Evolutionary conservation across 2,888 invertebrate genomes (phyloP).

Genomic region (Cheilosia variabilis): DNA sequence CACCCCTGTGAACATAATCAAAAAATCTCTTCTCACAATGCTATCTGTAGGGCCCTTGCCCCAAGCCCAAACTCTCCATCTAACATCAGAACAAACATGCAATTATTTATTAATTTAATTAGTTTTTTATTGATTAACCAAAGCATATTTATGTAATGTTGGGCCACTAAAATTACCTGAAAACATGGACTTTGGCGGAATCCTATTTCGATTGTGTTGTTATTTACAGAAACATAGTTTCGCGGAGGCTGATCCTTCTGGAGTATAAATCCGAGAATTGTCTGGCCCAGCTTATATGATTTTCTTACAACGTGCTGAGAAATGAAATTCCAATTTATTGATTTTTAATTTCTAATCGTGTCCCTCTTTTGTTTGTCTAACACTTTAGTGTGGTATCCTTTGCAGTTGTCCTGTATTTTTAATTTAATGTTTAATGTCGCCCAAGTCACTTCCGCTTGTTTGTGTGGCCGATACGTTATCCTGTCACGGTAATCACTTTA

Average conservation of each 20-base stretch:
- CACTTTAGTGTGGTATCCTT: not conserved
- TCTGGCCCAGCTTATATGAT: conserved; percentile 65
- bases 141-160: not conserved
- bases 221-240: conserved; percentile 66
- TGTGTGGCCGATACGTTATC: not conserved
- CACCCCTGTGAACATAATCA: no score
- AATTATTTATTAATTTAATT: conserved; percentile 27
- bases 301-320: conserved; percentile 10
- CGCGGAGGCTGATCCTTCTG: conserved; percentile 61
- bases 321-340: conserved; percentile 42
- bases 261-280: conserved; percentile 71
- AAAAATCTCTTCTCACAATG: no score
- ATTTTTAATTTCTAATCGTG: conserved; percentile 5
- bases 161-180: conserved; percentile 75
- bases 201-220: conserved; percentile 77
- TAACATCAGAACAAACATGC: conserved; percentile 16
- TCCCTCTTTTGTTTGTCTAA: not conserved
- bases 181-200: conserved; percentile 79
- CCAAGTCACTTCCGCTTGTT: conserved; percentile 14
- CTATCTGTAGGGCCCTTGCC: no score
- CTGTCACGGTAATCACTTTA: conserved; percentile 24
- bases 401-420: not conserved
- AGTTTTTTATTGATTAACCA: conserved; percentile 34
- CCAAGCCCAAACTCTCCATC: no score
- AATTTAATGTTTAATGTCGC: conserved; percentile 8